Conservation (phyloP, 2,797 vertebrate species). For the Odontamblyopus rebecca region DNA sequence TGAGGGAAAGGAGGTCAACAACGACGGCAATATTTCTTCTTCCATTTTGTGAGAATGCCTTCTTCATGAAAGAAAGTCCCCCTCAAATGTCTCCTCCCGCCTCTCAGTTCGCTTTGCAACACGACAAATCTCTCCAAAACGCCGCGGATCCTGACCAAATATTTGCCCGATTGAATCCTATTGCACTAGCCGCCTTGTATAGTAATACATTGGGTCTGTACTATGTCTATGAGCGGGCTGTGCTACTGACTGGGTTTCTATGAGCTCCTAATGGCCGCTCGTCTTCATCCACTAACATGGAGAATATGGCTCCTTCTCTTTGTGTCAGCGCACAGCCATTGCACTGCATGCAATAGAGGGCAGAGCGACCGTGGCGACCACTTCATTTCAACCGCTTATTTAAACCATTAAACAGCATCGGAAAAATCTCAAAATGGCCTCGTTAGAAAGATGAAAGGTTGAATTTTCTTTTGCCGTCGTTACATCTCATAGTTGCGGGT, state of each 20-base stretch:
- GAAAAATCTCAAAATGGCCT: constrained; percentile 52
- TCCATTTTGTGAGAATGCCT: constrained; percentile 90
- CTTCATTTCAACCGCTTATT: constrained; percentile 63
- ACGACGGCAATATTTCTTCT: constrained; percentile 89
- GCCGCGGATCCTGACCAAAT: constrained; percentile 69
- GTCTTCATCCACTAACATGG: constrained; percentile 87
- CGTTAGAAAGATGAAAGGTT: constrained; percentile 55
- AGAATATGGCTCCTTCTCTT: constrained; percentile 97
- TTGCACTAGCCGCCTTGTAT: constrained; percentile 80
- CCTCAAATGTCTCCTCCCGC: constrained; percentile 83
- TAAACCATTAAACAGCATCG: constrained; percentile 35
- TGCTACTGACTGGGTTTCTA: constrained; percentile 77
- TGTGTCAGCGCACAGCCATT: constrained; percentile 88
- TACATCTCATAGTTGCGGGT: constrained; percentile 42
- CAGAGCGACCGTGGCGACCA: constrained; percentile 77
- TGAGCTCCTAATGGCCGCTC: constrained; percentile 87
- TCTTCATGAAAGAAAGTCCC: constrained; percentile 91
- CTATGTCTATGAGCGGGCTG: constrained; percentile 79
- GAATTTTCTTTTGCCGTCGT: constrained; percentile 68
- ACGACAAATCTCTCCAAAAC: constrained; percentile 65
- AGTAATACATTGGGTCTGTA: constrained; percentile 80
- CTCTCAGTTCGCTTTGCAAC: constrained; percentile 75
- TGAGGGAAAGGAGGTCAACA: constrained; percentile 86
- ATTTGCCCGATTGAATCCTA: constrained; percentile 75
- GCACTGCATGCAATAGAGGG: constrained; percentile 82